phyloP scores from a whole-genome alignment of 2,797 vertebrate genomes.

The Enteromius fasciolatus region DNA sequence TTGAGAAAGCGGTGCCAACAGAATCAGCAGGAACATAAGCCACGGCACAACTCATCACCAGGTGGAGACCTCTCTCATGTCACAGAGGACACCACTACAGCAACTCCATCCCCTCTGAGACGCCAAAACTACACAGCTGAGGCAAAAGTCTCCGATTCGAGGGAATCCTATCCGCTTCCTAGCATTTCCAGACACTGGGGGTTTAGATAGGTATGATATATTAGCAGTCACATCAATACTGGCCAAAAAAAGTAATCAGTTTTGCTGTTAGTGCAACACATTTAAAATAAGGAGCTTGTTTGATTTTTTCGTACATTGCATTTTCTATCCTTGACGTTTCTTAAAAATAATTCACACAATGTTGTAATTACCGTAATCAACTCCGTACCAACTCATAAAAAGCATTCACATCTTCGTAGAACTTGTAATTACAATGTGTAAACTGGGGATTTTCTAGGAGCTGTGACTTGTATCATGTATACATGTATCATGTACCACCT shows the following conservation, averaged over 20 bases:
- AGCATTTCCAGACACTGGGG: background rate
- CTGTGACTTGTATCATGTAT: too few species aligned
- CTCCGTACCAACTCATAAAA: too few species aligned
- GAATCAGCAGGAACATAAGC: constrained; percentile 51
- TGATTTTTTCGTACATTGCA: background rate
- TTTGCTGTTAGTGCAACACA: background rate
- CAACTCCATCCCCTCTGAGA: constrained; percentile 17
- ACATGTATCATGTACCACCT: too few species aligned
- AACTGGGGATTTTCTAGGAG: too few species aligned
- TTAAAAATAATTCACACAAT: background rate
- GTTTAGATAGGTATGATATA: background rate
- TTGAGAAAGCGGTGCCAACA: constrained; percentile 2
- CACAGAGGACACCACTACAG: constrained; percentile 26
- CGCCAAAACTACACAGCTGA: constrained; percentile 11
- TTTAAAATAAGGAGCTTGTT: background rate
- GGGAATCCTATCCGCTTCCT: background rate
- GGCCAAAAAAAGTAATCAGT: background rate
- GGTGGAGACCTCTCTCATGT: constrained; percentile 20
- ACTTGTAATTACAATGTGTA: too few species aligned
- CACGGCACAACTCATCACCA: constrained; percentile 14
- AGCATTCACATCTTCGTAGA: too few species aligned
- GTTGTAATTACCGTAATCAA: too few species aligned
- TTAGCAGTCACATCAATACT: background rate
- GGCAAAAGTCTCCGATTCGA: background rate
- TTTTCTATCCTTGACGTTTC: background rate